Percentiles rank a stretch among this genome's conserved stretches.
phyloP scores from a whole-genome alignment of 1,140 invertebrate species.

The Physella acuta region DNA sequence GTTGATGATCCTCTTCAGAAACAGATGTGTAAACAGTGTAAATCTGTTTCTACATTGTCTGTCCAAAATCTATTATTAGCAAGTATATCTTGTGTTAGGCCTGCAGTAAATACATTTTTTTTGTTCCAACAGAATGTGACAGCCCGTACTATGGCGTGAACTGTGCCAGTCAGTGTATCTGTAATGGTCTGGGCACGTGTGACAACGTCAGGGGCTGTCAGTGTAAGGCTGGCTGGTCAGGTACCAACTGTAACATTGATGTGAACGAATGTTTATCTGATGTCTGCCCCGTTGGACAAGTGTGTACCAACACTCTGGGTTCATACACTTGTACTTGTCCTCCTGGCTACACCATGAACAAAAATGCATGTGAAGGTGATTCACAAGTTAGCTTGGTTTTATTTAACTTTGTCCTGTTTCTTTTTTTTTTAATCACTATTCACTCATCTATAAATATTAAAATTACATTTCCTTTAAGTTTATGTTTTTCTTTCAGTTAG shows the following conservation, averaged over 20 bases:
- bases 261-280: constrained; percentile 23
- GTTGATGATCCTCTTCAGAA: too few relatives aligned
- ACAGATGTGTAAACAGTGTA: too few relatives aligned
- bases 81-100: too few relatives aligned
- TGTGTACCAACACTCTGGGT: not conserved
- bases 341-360: not conserved
- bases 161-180: constrained; percentile 19
- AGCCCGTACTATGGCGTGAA: constrained; percentile 4
- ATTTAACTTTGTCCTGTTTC: too few relatives aligned
- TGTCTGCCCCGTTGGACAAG: not conserved
- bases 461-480: too few relatives aligned
- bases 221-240: constrained; percentile 23
- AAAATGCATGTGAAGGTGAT: not conserved
- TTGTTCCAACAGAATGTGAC: constrained; percentile 1
- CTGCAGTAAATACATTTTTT: too few relatives aligned
- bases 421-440: too few relatives aligned
- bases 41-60: too few relatives aligned
- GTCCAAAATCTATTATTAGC: too few relatives aligned
- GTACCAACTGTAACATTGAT: constrained; percentile 15
- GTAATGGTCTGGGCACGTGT: constrained; percentile 19
- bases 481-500: too few relatives aligned
- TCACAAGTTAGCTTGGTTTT: too few relatives aligned
- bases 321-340: not conserved
- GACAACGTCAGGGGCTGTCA: constrained; percentile 24
- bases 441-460: too few relatives aligned